Conservation (phyloP, 2,888 invertebrate species). For the Thereva unica region DNA sequence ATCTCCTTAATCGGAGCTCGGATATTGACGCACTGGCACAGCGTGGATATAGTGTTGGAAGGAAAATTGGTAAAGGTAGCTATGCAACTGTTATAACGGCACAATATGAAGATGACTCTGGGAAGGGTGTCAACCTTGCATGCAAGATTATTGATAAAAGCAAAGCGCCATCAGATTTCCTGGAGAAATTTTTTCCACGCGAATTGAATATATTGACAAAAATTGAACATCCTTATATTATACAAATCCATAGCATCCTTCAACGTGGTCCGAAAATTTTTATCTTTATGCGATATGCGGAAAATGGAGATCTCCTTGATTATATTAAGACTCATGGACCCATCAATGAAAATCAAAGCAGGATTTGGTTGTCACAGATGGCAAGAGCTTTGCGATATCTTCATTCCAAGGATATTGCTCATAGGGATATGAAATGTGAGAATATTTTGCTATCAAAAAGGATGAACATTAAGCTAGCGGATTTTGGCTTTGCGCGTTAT, state of each 20-base stretch:
- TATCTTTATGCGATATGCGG: conserved; percentile 90
- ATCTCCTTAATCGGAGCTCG: conserved; percentile 72
- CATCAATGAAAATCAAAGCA: conserved; percentile 77
- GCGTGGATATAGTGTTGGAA: conserved; percentile 78
- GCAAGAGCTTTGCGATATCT: conserved; percentile 80
- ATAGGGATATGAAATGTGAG: conserved; percentile 93
- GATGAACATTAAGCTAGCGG: conserved; percentile 88
- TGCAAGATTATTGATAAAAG: conserved; percentile 92
- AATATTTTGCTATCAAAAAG: conserved; percentile 82
- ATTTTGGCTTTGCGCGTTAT: conserved; percentile 91
- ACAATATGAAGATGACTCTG: conserved; percentile 72
- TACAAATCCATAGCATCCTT: conserved; percentile 85
- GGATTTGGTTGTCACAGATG: conserved; percentile 86
- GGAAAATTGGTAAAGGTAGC: conserved; percentile 89
- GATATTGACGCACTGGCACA: conserved; percentile 84
- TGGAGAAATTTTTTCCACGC: conserved; percentile 90
- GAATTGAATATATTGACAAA: conserved; percentile 88
- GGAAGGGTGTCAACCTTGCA: conserved; percentile 69
- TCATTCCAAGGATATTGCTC: conserved; percentile 82
- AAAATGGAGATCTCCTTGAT: conserved; percentile 86
- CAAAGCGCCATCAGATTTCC: conserved; percentile 85
- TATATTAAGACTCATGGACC: conserved; percentile 78
- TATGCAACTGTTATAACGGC: conserved; percentile 90
- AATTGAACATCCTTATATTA: conserved; percentile 88
- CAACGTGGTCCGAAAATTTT: conserved; percentile 82